These are phyloP conservation scores for Caiman crocodilus DNA, from an alignment of 2,797 vertebrate species.

Conservation along the genomic window DNA sequence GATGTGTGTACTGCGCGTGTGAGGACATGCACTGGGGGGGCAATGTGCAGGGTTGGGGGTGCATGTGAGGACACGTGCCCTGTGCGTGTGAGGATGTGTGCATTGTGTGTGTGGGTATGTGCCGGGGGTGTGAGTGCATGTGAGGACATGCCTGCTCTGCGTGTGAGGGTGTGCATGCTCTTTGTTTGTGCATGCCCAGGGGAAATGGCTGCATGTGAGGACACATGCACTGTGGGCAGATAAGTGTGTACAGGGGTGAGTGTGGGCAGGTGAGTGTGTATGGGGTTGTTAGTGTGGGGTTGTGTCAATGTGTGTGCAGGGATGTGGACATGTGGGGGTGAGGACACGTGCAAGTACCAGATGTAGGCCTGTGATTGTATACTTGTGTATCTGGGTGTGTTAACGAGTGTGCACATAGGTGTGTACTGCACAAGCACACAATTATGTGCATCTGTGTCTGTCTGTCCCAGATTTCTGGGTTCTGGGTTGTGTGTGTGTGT, in stretches of 20 bases:
- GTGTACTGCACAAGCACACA: neutral
- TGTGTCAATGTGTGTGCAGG: too few species aligned
- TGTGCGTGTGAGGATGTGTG: neutral
- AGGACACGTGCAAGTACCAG: too few species aligned
- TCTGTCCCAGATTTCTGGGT: neutral
- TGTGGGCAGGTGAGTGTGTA: too few species aligned
- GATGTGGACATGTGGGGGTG: too few species aligned
- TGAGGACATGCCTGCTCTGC: neutral
- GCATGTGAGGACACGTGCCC: conserved; percentile 2
- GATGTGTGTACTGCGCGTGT: neutral
- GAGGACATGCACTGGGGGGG: too few species aligned
- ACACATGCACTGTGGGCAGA: too few species aligned
- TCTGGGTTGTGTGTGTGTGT: conserved; percentile 50
- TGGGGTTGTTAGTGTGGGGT: too few species aligned
- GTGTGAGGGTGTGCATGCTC: neutral
- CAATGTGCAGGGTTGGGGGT: neutral
- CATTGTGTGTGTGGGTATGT: conserved; percentile 24
- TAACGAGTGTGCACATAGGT: neutral
- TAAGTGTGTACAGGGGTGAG: too few species aligned
- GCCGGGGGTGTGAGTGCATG: neutral
- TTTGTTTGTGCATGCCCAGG: too few species aligned
- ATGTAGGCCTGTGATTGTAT: neutral
- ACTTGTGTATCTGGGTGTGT: neutral
- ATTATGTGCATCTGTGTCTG: neutral
- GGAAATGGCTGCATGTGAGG: too few species aligned